Evolutionary conservation across 2,888 invertebrate species (phyloP).

Genomic region (Pristionchus japonicus): DNA sequence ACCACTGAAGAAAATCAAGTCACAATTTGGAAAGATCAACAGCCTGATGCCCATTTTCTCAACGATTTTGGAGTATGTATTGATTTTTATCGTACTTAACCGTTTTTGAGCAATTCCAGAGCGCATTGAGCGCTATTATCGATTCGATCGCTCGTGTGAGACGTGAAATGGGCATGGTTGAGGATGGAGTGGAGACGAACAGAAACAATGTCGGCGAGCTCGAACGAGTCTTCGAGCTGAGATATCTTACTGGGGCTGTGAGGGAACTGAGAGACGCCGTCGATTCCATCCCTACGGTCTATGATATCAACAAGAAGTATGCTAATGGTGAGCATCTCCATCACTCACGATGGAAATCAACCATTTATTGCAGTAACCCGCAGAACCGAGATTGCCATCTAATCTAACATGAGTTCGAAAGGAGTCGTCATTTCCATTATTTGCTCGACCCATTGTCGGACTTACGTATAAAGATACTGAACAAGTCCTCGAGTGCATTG

Average conservation of each 20-base stretch:
- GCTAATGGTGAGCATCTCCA: neutral
- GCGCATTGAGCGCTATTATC: neutral
- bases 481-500: too few relatives aligned
- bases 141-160: neutral
- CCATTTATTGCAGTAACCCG: neutral
- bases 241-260: neutral
- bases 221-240: neutral
- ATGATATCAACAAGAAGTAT: neutral
- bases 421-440: too few relatives aligned
- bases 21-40: neutral
- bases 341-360: too few relatives aligned
- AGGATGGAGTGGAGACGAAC: neutral
- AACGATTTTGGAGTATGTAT: neutral
- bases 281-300: neutral
- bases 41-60: neutral
- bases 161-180: neutral
- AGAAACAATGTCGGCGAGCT: neutral
- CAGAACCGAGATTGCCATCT: neutral
- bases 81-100: too few relatives aligned
- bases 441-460: too few relatives aligned
- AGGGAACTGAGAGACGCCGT: neutral
- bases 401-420: neutral
- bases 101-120: neutral
- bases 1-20: neutral
- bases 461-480: too few relatives aligned